Evolutionary conservation across 2,113 vertebrate species (phyloP), one percentile per base, ranked within the genome.

Genomic region (Ramphastos sulfuratus): DNA sequence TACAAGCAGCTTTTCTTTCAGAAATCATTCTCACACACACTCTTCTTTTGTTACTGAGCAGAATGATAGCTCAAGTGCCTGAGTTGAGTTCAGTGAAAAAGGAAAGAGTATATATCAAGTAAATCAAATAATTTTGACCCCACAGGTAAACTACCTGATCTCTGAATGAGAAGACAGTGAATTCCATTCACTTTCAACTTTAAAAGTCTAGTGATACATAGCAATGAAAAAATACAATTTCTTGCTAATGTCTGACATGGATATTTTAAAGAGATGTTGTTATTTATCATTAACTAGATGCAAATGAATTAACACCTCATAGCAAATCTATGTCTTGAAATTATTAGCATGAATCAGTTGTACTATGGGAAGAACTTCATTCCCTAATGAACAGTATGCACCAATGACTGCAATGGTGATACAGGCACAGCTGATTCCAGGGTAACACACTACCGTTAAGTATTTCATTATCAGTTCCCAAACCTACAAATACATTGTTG

Each of bases 21-120:
- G 81, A 91, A 86, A 93, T 55, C 89, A 81, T 74, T 92, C 92
- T 85, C 65, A 81, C 72, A 91, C 30, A 93, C 18, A 19, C 42
- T 87, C 75, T 82, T 92, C 85, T 77, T 89, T 90, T 87, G 67
- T 56, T 91, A 91, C 6, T 87, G 80, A 92, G 64, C 14, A n/a
- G 56, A 76, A 8, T 94, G 91, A 83, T 58, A 85, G 69, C 87
- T 95, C 55, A 90, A 84, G 69, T 55, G 93, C 87, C 94, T 83
- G 72, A 94, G 69, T 35, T 66, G 58, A 90, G 72, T 90, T 92
- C 73, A 90, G 35, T 5, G 23, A 90, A 95, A 90, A 95, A 87
- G 76, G 78, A 80, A 24, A 92, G 54, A 86, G 50, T 50, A 70
- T 42, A 77, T 88, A 91, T 81, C 58, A 74, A 85, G 42, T 21